These are phyloP conservation scores for Ridgeia piscesae DNA, from an alignment of 1,140 invertebrate genomes.

Conservation along the genomic window DNA sequence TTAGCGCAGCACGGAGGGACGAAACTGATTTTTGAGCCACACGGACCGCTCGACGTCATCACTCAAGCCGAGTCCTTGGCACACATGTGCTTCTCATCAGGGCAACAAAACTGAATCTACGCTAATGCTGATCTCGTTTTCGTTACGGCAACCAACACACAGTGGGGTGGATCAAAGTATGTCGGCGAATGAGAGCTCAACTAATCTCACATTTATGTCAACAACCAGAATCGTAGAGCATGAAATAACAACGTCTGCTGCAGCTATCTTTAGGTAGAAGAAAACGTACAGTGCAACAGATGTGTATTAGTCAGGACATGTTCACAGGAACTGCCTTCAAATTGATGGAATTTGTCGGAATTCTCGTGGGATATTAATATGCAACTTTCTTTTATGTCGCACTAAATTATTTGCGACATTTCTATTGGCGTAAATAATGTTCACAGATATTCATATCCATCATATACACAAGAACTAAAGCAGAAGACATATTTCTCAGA, in stretches of 20 bases:
- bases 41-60: background rate
- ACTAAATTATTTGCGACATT: background rate
- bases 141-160: background rate
- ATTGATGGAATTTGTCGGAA: background rate
- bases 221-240: background rate
- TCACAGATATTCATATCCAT: no score
- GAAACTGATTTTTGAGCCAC: background rate
- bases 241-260: background rate
- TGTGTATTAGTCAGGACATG: background rate
- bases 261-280: background rate
- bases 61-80: background rate
- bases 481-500: background rate
- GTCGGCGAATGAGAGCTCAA: background rate
- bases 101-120: background rate
- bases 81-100: background rate
- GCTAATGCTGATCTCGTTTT: background rate
- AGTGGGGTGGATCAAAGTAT: background rate
- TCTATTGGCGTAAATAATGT: no score
- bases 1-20: background rate
- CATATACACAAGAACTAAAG: background rate
- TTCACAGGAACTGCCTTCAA: background rate
- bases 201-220: background rate
- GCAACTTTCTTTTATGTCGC: background rate
- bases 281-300: background rate
- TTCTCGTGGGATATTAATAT: background rate